These are phyloP conservation scores for Arion vulgaris DNA, from an alignment of 1,140 invertebrate genomes.

Conservation along the genomic window DNA sequence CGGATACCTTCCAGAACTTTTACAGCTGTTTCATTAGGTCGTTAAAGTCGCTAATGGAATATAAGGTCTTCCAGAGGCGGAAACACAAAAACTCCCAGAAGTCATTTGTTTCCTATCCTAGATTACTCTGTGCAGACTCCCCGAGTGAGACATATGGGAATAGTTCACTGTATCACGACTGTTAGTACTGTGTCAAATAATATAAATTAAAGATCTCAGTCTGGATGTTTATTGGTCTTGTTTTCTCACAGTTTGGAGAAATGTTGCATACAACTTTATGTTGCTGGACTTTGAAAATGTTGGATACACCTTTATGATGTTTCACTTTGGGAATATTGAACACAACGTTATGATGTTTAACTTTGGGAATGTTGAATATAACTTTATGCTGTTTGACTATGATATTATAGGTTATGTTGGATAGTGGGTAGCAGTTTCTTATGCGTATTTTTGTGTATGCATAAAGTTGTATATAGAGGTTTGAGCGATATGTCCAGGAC, in stretches of 20 bases:
- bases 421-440: no score
- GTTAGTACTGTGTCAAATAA: background rate
- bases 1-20: slow-evolving; percentile 4
- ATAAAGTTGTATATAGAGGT: no score
- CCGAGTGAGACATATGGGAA: background rate
- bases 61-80: background rate
- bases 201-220: background rate
- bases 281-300: no score
- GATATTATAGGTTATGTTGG: no score
- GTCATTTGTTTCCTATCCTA: background rate
- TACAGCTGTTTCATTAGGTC: slow-evolving; percentile 1
- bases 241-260: background rate
- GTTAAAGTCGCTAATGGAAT: slow-evolving; percentile 14
- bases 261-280: no score
- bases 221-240: background rate
- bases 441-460: no score
- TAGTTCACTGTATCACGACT: background rate
- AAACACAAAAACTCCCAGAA: background rate
- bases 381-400: no score
- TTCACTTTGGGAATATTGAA: no score
- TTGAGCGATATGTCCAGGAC: no score
- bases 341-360: no score
- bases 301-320: no score
- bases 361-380: no score
- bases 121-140: background rate